Percentiles rank a stretch among this genome's conserved stretches.
phyloP scores from a whole-genome alignment of 2,888 invertebrate genomes.

The Epirrhoe alternata region DNA sequence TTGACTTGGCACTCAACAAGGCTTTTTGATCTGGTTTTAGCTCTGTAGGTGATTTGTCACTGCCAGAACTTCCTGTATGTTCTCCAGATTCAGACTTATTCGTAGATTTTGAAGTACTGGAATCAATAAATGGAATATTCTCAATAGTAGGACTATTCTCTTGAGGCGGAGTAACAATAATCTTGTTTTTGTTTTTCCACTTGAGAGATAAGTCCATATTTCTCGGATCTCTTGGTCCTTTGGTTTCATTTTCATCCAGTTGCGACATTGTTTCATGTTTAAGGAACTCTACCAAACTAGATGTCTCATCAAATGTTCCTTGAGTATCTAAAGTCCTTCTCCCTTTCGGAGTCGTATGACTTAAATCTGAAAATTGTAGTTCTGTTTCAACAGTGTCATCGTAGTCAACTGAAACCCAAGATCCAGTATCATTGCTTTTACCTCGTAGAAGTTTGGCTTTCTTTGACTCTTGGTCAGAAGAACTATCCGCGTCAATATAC shows the following conservation, averaged over 20 bases:
- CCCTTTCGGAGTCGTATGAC: constrained; percentile 55
- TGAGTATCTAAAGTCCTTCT: constrained; percentile 79
- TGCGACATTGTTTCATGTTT: constrained; percentile 77
- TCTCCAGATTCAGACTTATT: constrained; percentile 77
- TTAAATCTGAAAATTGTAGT: constrained; percentile 81
- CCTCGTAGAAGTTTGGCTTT: constrained; percentile 73
- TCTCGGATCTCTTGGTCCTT: constrained; percentile 57
- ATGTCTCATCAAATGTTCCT: constrained; percentile 86
- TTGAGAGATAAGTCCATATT: constrained; percentile 71
- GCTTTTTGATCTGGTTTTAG: constrained; percentile 66
- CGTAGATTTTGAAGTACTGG: constrained; percentile 68
- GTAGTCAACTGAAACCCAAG: constrained; percentile 88
- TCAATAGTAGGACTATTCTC: constrained; percentile 86
- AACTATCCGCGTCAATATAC: constrained; percentile 83
- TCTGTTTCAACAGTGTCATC: constrained; percentile 88
- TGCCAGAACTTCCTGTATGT: constrained; percentile 76
- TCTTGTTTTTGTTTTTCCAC: constrained; percentile 84
- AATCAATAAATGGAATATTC: constrained; percentile 79
- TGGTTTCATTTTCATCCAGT: constrained; percentile 71
- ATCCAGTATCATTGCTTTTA: constrained; percentile 88
- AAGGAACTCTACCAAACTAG: constrained; percentile 79
- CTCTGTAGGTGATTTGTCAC: constrained; percentile 77
- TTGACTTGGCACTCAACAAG: constrained; percentile 78
- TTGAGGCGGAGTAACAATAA: constrained; percentile 86
- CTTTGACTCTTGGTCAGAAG: constrained; percentile 77